Evolutionary conservation across 1,140 invertebrate species (phyloP).

Genomic region (Ptiloglossa arizonensis): DNA sequence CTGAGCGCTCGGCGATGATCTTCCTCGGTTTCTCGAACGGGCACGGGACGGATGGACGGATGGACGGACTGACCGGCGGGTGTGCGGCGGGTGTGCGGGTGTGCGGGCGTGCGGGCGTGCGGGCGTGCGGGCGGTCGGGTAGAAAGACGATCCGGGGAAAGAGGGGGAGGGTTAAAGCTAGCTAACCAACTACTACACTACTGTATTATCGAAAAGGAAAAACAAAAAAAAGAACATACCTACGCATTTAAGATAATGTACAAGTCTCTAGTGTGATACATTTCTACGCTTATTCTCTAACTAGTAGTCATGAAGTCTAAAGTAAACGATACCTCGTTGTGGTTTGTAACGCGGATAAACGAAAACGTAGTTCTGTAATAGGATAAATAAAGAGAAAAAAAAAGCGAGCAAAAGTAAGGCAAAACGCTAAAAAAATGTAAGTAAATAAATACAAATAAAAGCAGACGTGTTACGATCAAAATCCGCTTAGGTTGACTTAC

Average conservation of each 20-base stretch:
- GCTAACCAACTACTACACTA: slow-evolving; percentile 62
- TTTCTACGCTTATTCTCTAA: slow-evolving; percentile 76
- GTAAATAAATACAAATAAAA: background rate
- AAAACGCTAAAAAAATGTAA: slow-evolving; percentile 11
- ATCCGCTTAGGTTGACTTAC: slow-evolving; percentile 49
- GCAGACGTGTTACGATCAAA: slow-evolving; percentile 22
- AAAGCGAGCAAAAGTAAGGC: background rate
- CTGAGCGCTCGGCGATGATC: slow-evolving; percentile 15
- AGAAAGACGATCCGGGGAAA: no score
- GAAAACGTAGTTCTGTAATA: slow-evolving; percentile 49
- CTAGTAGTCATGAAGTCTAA: slow-evolving; percentile 74
- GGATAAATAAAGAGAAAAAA: background rate
- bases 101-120: no score
- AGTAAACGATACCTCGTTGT: slow-evolving; percentile 65
- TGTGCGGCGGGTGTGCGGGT: no score
- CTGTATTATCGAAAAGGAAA: slow-evolving; percentile 45
- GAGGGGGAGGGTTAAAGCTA: slow-evolving; percentile 31
- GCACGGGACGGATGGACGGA: background rate
- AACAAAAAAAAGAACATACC: slow-evolving; percentile 59
- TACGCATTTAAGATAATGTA: slow-evolving; percentile 76
- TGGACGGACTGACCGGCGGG: no score
- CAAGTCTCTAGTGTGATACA: slow-evolving; percentile 77
- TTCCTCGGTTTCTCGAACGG: slow-evolving; percentile 21
- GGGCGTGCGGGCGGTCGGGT: no score
- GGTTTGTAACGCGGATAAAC: slow-evolving; percentile 56